Evolutionary conservation across 2,888 invertebrate genomes (phyloP).

Genomic region (Arge pagana): DNA sequence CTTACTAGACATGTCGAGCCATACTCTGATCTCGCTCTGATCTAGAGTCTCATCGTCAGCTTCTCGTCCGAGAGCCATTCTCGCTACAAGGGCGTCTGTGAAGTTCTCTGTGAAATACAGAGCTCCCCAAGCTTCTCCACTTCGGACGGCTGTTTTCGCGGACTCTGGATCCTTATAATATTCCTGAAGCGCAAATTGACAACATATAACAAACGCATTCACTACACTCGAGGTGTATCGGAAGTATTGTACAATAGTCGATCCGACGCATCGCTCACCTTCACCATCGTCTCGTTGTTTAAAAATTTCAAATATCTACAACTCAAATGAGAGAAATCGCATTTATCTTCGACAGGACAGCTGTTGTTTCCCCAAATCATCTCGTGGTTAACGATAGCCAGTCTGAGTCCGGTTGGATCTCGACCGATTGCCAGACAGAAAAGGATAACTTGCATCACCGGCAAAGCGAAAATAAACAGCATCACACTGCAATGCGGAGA

Average conservation of each 20-base stretch:
- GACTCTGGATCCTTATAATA: constrained; percentile 70
- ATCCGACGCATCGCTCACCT: constrained; percentile 58
- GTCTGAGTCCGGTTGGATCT: constrained; percentile 79
- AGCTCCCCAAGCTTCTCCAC: constrained; percentile 87
- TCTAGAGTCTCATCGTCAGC: constrained; percentile 86
- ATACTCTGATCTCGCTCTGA: constrained; percentile 85
- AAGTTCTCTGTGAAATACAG: constrained; percentile 89
- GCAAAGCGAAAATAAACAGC: constrained; percentile 90
- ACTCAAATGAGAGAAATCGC: constrained; percentile 74
- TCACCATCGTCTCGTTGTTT: constrained; percentile 72
- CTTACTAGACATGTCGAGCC: constrained; percentile 90
- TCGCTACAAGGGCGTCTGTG: constrained; percentile 81
- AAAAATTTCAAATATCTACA: constrained; percentile 81
- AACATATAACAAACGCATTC: background rate
- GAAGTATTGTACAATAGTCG: constrained; percentile 17
- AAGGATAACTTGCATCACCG: constrained; percentile 92
- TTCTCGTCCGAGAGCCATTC: constrained; percentile 79
- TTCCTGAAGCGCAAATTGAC: constrained; percentile 45
- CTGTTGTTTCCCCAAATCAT: constrained; percentile 57
- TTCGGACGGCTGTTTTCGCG: constrained; percentile 74
- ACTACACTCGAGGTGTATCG: too few species aligned
- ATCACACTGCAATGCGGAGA: constrained; percentile 65
- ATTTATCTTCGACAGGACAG: constrained; percentile 65
- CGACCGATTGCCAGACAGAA: constrained; percentile 92
- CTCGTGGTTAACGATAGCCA: constrained; percentile 80